Base-by-base conservation (phyloP, 1,140 invertebrate species). In the Asobara japonica region DNA sequence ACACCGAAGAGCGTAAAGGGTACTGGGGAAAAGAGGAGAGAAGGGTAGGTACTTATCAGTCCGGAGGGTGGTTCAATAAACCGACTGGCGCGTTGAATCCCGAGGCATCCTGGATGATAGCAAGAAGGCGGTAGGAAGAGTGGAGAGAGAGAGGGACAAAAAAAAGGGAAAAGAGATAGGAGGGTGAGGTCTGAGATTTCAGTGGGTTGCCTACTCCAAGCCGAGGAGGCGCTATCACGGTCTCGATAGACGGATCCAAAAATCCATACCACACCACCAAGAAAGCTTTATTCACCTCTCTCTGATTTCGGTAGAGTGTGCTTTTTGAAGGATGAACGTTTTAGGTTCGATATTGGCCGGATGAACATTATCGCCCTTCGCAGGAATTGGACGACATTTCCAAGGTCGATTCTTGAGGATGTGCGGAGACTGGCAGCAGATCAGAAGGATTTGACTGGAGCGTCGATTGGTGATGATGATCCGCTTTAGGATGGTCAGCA, bases 171-270 rank as follows among this genome's bases (percentile, higher is more conserved):
- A 51, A 51, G 45, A 51, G 20, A n/a, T 25, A 18, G 10, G 45
- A 41, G 36, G 36, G 36, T 41, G 36, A 41, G 18, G 18, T 31
- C 31, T 22, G 64, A 65, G 64, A 65, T 65, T 38, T 36, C 30
- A 36, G 64, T 38, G 61, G 45, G 45, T 51, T 51, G 45, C 45
- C 61, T 64, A 30, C 64, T 36, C 64, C 4, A 65, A 65, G 16
- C 64, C 33, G 16, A 22, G 64, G 29, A 31, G 30, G 31, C 64
- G 64, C 64, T 65, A 65, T 65, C 64, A 65, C 31, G 22, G 64
- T 31, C 30, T 65, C 64, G 30, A 65, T 65, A 65, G 64, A 65
- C 64, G 64, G 64, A 65, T 65, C 30, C 64, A 65, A 51, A n/a
- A 51, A 51, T 18, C 45, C 45, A 51, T 18, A 20, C 45, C 45